phyloP scores from a whole-genome alignment of 2,888 invertebrate genomes.

The Melinaea marsaeus region DNA sequence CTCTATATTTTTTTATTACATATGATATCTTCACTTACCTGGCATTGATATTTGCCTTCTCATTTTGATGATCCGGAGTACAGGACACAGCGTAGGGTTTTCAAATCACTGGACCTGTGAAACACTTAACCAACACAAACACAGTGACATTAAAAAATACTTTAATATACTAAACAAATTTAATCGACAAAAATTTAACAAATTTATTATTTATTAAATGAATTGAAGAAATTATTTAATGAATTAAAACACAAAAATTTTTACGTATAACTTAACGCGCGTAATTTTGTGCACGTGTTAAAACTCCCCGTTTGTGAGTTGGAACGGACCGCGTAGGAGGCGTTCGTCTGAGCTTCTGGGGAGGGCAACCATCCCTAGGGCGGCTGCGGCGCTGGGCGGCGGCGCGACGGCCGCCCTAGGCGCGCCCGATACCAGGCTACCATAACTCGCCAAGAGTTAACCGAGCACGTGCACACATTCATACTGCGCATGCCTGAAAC shows the following conservation, averaged over 20 bases:
- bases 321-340: conserved; percentile 65
- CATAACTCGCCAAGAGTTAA: conserved; percentile 53
- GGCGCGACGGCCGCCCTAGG: conserved; percentile 73
- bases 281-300: conserved; percentile 57
- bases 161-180: conserved; percentile 32
- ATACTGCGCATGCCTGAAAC: conserved; percentile 64
- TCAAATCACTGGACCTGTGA: conserved; percentile 59
- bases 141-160: conserved; percentile 24
- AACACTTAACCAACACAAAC: conserved; percentile 61
- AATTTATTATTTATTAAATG: conserved; percentile 10
- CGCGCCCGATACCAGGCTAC: conserved; percentile 74
- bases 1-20: background rate
- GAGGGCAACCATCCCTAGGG: conserved; percentile 61
- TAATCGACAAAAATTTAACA: conserved; percentile 16
- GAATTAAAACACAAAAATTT: conserved; percentile 31
- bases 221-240: conserved; percentile 14
- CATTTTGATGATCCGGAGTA: conserved; percentile 45
- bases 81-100: conserved; percentile 49
- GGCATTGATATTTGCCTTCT: conserved; percentile 62
- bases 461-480: conserved; percentile 62
- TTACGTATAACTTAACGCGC: conserved; percentile 43
- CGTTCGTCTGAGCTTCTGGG: conserved; percentile 69
- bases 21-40: conserved; percentile 46
- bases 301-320: conserved; percentile 46
- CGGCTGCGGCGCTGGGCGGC: conserved; percentile 62